Evolutionary conservation across 2,797 vertebrate species (phyloP).

Genomic region (Iguana delicatissima): DNA sequence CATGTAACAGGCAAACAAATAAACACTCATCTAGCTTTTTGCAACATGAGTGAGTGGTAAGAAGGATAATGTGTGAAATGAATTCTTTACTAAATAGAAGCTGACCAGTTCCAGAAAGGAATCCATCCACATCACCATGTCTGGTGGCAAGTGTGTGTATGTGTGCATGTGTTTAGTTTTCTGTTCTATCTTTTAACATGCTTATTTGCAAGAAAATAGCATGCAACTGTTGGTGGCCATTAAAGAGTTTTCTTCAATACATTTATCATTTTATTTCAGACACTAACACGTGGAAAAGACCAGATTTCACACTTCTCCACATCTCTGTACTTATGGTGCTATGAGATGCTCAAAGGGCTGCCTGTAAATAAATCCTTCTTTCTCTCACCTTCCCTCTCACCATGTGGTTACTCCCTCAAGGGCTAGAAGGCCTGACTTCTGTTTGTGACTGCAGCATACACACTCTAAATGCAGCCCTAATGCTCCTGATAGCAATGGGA

Average conservation of each 20-base stretch:
- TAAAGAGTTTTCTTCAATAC: not conserved
- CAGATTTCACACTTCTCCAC: not conserved
- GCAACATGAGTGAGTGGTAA: not conserved
- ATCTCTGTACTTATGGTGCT: not conserved
- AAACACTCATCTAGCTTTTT: not conserved
- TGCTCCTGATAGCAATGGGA: not conserved
- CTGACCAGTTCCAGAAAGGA: not conserved
- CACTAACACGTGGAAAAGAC: not conserved
- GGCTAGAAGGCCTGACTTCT: not conserved
- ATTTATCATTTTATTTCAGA: not conserved
- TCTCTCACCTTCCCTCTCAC: too few species aligned
- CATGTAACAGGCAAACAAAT: not conserved
- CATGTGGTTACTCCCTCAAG: too few species aligned
- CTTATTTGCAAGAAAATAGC: not conserved
- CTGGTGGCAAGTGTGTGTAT: not conserved
- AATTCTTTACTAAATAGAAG: conserved; percentile 22
- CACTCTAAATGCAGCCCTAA: not conserved
- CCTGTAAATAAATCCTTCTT: not conserved
- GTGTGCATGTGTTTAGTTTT: not conserved
- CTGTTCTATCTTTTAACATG: not conserved
- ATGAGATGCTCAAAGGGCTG: not conserved
- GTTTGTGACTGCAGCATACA: not conserved
- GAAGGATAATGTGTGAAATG: conserved; percentile 13
- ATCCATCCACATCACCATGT: not conserved
- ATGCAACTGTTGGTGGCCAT: not conserved